A percentile compares a stretch with the other conserved stretches of the same genome.
These are phyloP conservation scores for Chaetodon auriga DNA, from an alignment of 2,113 vertebrate species.

Conservation along the genomic window DNA sequence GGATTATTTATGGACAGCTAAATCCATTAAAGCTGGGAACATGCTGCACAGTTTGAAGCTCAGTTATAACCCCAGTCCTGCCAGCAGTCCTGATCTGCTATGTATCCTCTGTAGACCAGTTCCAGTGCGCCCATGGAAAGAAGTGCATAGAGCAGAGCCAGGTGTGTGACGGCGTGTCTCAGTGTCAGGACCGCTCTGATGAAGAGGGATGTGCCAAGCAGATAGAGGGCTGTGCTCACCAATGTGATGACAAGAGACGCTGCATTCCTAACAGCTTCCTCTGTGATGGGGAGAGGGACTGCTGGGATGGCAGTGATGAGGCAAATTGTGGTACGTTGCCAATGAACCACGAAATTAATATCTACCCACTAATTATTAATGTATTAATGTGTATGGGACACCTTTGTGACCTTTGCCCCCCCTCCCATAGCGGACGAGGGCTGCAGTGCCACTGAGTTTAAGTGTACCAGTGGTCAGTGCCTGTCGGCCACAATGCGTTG, in stretches of 20 bases:
- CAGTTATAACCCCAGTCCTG: background rate
- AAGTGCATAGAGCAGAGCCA: constrained; percentile 80
- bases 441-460: constrained; percentile 83
- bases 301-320: constrained; percentile 87
- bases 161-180: constrained; percentile 86
- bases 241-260: constrained; percentile 82
- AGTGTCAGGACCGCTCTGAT: constrained; percentile 91
- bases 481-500: constrained; percentile 85
- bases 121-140: constrained; percentile 86
- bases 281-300: constrained; percentile 90
- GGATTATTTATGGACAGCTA: background rate
- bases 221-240: constrained; percentile 83
- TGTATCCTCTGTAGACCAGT: constrained; percentile 78
- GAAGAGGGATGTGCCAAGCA: constrained; percentile 81
- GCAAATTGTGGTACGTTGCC: constrained; percentile 81
- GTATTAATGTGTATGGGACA: background rate
- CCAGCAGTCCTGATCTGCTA: background rate
- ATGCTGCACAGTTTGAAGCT: background rate
- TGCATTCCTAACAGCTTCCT: constrained; percentile 88
- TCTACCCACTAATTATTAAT: no score
- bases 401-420: background rate
- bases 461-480: constrained; percentile 88
- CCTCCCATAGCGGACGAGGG: constrained; percentile 62
- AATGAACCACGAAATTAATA: background rate
- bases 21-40: background rate